Base-by-base conservation (phyloP, 2,113 vertebrate species). In the Mola mola region DNA sequence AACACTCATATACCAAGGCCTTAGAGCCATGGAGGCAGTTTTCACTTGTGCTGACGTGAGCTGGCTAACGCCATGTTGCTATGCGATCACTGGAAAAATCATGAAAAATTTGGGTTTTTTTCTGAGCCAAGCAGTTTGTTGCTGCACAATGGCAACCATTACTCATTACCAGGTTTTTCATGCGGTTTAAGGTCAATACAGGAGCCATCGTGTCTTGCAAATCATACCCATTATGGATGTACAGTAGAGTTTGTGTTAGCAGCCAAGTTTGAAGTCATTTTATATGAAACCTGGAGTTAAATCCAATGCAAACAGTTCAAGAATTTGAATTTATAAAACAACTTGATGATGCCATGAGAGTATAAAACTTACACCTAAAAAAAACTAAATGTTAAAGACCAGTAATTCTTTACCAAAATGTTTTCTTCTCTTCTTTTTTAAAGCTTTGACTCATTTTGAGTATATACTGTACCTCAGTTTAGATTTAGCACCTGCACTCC, bases 41-140 rank as follows among this genome's bases (percentile, higher is more conserved):
- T 80, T 73, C 55, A 76, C 82, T 76, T 19, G 33, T 58, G 83
- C 67, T 85, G 85, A 83, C 76, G 73, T 78, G 78, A 70, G 50
- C 71, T 84, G 86, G 83, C 85, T 1, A 21, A 46, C 25, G 38
- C 10, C 15, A 8, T 13, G 29, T 44, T 48, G 52, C 44, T 20
- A 61, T 81, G 85, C 16, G n/a, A 85, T 87, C 85, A 79, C 2
- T 79, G 85, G 85, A 83, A 78, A 81, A 86, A 63, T 17, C 68
- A 74, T 68, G 72, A 79, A 67, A 72, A 34, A 57, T 9, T n/a
- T n/a, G n/a, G n/a, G n/a, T n/a, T n/a, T n/a, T 19, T 46, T 68
- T 48, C 53, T 67, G 36, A 60, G 49, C 19, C 21, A 2, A n/a
- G 42, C 11, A 5, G 29, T 21, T 16, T 28, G 29, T 41, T 24